These are phyloP conservation scores for Leptopilina drosophilae DNA, from an alignment of 2,888 invertebrate species.

Conservation along the genomic window DNA sequence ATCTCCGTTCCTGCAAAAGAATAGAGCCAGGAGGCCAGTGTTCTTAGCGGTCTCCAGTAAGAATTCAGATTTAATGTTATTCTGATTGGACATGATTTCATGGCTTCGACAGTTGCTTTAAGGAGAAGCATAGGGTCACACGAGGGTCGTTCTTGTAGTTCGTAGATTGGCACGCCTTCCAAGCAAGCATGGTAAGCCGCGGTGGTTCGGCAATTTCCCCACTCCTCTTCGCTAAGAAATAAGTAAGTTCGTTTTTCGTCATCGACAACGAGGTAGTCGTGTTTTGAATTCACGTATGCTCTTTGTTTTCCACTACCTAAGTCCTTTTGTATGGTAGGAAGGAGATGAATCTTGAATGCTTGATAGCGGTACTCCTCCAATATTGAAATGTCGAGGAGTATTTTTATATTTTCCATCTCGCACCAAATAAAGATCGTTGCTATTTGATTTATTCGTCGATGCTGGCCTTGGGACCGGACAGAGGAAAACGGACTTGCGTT, in stretches of 20 bases:
- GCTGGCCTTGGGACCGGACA: neutral
- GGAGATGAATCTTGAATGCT: neutral
- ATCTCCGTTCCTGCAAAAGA: neutral
- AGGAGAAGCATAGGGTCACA: neutral
- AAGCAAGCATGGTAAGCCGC: neutral
- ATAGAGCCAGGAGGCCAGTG: neutral
- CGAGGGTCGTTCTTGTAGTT: neutral
- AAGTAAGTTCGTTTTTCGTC: no score
- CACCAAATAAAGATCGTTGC: neutral
- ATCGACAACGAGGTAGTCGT: no score
- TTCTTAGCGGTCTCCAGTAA: neutral
- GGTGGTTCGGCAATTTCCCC: no score
- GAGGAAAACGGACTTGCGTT: neutral
- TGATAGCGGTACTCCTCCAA: neutral
- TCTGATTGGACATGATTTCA: neutral
- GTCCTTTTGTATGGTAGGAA: neutral
- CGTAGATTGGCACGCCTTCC: neutral
- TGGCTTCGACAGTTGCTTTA: neutral
- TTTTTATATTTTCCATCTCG: neutral
- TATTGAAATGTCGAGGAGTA: neutral
- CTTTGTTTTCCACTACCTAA: neutral
- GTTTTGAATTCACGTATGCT: no score
- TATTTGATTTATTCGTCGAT: neutral
- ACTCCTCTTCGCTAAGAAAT: no score
- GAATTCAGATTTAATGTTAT: no score